These are phyloP conservation scores for Cacatua alba DNA, from an alignment of 2,113 vertebrate species.

Conservation along the genomic window DNA sequence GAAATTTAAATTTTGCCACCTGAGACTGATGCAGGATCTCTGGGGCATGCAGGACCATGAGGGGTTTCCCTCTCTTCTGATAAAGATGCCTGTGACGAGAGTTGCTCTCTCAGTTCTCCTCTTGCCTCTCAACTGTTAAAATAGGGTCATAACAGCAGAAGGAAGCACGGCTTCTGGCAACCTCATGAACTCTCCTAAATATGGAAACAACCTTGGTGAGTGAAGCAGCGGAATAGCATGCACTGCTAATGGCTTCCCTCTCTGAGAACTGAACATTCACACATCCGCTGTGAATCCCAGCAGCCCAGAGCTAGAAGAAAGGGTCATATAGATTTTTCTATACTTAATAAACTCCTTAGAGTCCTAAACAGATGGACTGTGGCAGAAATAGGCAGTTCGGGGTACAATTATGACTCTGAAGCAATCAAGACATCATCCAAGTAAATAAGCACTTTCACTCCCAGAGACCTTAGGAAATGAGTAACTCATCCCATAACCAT, in stretches of 20 bases:
- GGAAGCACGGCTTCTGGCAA: neutral
- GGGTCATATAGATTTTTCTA: conserved; percentile 18
- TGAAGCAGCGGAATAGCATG: neutral
- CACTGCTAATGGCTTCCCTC: neutral
- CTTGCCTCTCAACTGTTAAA: neutral
- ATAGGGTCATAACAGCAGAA: neutral
- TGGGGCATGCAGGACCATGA: neutral
- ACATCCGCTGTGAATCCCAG: neutral
- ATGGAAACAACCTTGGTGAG: neutral
- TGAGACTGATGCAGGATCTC: neutral
- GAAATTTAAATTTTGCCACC: neutral
- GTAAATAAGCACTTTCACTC: neutral
- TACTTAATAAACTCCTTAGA: neutral
- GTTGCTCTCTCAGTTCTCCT: neutral
- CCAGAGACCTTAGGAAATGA: neutral
- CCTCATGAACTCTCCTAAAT: neutral
- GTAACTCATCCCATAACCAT: neutral
- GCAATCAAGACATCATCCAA: neutral
- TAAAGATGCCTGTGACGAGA: neutral
- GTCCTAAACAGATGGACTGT: neutral
- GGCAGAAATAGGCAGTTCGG: neutral
- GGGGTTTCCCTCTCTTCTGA: neutral
- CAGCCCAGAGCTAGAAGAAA: neutral
- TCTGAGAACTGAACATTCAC: neutral
- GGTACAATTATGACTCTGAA: neutral